Evolutionary conservation across 2,113 vertebrate species (phyloP), one percentile per base, ranked within the genome.

Genomic region (Panthera uncia): DNA sequence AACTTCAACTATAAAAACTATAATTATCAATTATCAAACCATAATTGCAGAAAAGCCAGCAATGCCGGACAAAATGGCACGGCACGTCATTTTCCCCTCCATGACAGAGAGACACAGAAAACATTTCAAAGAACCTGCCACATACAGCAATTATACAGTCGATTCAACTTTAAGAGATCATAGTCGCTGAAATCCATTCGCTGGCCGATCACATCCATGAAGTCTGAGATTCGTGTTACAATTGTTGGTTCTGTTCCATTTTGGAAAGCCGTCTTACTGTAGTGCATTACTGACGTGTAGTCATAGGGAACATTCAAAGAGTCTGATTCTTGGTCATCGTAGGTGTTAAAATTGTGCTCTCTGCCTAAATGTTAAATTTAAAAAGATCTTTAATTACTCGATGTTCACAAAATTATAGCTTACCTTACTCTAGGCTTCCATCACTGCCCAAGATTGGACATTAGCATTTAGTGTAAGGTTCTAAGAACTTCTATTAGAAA

Each of bases 111-210:
- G 21, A 25, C 83, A 78, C 15, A 68, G 27, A 41, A 1, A 25
- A 48, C 2, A 7, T 10, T 81, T 41, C 6, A 57, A 50, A 68
- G 81, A 55, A 3, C 4, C 45, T 92, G 25, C 92, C 55, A 98
- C 99, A 97, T 98, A 99, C 99, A 98, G 98, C 99, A 99, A 84
- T 99, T 99, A 97, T 99, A 99, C 2, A 99, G 98, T 55, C 66
- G 98, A 98, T 99, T 99, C 96, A 99, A 97, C 95, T 99, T 99
- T 94, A 98, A 97, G 92, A 99, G 97, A 92, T 99, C 99, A 9
- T 97, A 99, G 93, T 99, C 99, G 29, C 99, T 99, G 98, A 99
- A 99, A 98, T 99, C 99, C 99, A 99, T 99, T 3, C 99, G 93
- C 96, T 99, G 99, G 48, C 99, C 99, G 52, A 99, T 99, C 73